These are phyloP conservation scores for Metopolophium dirhodum DNA, from an alignment of 1,140 invertebrate species.

Conservation along the genomic window DNA sequence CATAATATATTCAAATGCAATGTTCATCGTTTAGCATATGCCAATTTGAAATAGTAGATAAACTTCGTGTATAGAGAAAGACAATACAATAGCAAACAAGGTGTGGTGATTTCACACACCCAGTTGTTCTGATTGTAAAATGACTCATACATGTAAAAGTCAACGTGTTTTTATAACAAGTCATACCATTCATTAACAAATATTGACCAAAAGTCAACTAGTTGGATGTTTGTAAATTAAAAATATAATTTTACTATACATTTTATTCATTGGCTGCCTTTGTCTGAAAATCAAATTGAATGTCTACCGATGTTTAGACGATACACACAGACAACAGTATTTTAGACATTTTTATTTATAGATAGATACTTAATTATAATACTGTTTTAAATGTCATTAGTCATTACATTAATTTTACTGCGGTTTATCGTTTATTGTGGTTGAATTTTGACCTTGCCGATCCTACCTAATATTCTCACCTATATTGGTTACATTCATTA, in stretches of 20 bases:
- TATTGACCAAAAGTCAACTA: background rate
- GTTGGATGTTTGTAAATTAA: background rate
- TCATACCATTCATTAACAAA: background rate
- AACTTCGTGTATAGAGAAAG: background rate
- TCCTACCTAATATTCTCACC: background rate
- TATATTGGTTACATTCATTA: background rate
- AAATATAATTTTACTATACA: background rate
- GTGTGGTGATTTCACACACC: conserved; percentile 30
- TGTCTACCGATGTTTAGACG: background rate
- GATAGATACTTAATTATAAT: background rate
- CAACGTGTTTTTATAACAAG: background rate
- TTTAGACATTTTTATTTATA: background rate
- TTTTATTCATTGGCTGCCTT: background rate
- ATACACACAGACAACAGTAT: background rate
- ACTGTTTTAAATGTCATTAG: background rate
- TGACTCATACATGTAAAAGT: conserved; percentile 39
- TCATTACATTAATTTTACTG: background rate
- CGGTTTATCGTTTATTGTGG: background rate
- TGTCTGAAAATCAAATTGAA: background rate
- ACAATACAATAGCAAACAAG: conserved; percentile 28
- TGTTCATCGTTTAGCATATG: background rate
- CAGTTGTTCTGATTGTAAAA: background rate
- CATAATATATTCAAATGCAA: background rate
- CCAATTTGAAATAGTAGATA: background rate
- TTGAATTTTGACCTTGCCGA: background rate